Conservation (phyloP, 2,113 vertebrate species). For the Labeo catla region DNA sequence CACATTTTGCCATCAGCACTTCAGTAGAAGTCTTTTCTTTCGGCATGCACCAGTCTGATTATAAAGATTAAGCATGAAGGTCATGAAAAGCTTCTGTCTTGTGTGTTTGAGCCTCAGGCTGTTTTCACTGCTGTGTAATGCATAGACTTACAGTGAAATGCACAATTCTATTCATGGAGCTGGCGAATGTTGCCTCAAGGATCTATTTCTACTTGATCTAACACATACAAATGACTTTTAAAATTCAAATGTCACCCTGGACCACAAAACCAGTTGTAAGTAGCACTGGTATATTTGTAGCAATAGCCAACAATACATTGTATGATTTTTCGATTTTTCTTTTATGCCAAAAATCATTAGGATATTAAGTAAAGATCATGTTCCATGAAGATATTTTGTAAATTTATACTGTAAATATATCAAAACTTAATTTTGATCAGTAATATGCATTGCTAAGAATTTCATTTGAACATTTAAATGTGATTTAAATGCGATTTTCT, state of each 20-base stretch:
- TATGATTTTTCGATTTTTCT: no score
- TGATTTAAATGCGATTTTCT: no score
- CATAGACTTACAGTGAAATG: background rate
- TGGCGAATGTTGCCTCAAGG: background rate
- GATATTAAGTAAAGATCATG: no score
- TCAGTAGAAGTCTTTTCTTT: background rate
- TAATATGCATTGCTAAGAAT: no score
- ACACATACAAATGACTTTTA: background rate
- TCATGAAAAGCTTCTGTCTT: background rate
- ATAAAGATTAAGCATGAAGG: background rate
- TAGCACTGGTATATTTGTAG: no score
- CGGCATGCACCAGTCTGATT: background rate
- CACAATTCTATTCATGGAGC: background rate
- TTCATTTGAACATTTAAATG: no score
- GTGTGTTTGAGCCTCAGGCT: background rate
- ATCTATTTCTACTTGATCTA: background rate
- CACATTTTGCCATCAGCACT: constrained; percentile 19
- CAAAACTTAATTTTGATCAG: no score
- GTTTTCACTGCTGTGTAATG: background rate
- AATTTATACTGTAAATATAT: no score
- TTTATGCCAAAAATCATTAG: no score
- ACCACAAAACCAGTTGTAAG: no score
- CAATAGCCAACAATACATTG: no score
- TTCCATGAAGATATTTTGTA: no score
- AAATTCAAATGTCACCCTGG: background rate